A percentile compares a stretch with the other conserved stretches of the same genome.
Evolutionary conservation across 1,140 invertebrate genomes (phyloP).

Genomic region (Leptestheria dahalacensis): DNA sequence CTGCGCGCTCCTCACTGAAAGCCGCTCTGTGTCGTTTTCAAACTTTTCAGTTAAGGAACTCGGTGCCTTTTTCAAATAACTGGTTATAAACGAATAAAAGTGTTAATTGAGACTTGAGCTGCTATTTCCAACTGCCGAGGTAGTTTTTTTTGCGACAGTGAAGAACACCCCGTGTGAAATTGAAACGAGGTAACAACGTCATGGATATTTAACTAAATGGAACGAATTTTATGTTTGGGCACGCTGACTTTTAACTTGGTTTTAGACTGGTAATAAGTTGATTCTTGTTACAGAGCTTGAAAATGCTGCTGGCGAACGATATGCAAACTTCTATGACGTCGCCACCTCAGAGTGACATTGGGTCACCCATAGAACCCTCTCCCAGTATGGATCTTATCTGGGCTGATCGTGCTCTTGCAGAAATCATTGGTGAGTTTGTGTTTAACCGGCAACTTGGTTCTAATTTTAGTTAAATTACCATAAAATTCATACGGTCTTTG

Average conservation of each 20-base stretch:
- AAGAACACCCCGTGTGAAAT: no score
- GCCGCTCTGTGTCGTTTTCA: not conserved
- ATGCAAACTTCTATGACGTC: conserved; percentile 3
- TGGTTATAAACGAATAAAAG: no score
- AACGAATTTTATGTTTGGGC: not conserved
- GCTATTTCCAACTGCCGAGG: no score
- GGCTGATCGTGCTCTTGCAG: conserved; percentile 10
- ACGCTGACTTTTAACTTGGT: not conserved
- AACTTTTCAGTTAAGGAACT: no score
- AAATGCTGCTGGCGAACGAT: conserved; percentile 8
- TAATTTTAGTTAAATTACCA: not conserved
- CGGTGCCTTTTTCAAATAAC: not conserved
- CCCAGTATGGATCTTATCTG: conserved; percentile 2
- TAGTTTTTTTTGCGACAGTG: no score
- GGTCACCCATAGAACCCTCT: not conserved
- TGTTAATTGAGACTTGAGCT: no score
- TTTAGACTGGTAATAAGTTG: not conserved
- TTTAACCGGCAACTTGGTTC: not conserved
- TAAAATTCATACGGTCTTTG: no score
- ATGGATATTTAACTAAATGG: not conserved
- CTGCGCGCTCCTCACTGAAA: not conserved
- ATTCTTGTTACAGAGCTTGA: not conserved
- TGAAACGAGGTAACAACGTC: no score
- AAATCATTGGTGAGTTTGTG: conserved; percentile 9
- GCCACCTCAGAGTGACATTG: not conserved